Conservation (phyloP, 2,888 invertebrate genomes). For the Agriopis marginaria region DNA sequence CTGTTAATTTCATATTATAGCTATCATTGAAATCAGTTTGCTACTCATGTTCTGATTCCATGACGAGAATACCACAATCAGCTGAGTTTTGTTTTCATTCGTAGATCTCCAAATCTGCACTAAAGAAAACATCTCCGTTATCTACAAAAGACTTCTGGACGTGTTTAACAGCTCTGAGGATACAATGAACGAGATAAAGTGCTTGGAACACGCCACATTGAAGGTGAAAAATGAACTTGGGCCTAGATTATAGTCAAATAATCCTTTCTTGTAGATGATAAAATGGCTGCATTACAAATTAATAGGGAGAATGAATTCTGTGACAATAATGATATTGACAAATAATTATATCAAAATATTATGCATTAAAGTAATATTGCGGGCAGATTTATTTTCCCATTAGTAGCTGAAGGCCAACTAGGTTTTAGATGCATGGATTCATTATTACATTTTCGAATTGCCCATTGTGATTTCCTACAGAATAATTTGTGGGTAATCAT, state of each 20-base stretch:
- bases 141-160: background rate
- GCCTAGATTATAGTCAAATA: slow-evolving; percentile 25
- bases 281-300: slow-evolving; percentile 36
- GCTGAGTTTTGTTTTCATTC: slow-evolving; percentile 84
- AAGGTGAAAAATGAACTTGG: slow-evolving; percentile 87
- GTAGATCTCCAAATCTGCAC: slow-evolving; percentile 15
- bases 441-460: background rate
- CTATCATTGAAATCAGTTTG: background rate
- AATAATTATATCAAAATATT: too few relatives aligned
- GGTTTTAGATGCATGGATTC: background rate
- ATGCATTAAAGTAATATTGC: too few relatives aligned
- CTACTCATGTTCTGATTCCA: slow-evolving; percentile 9
- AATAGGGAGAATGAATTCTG: too few relatives aligned
- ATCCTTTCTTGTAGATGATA: slow-evolving; percentile 20
- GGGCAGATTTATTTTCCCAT: too few relatives aligned
- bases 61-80: slow-evolving; percentile 60
- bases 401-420: too few relatives aligned
- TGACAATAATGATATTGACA: too few relatives aligned
- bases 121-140: slow-evolving; percentile 5
- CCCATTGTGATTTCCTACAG: background rate
- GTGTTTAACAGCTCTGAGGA: slow-evolving; percentile 25
- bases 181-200: slow-evolving; percentile 96
- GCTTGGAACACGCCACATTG: slow-evolving; percentile 97
- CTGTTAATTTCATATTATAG: too few relatives aligned
- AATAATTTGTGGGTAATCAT: background rate